Base-by-base conservation (phyloP, 2,113 vertebrate species). In the Chloropsis hardwickii region DNA sequence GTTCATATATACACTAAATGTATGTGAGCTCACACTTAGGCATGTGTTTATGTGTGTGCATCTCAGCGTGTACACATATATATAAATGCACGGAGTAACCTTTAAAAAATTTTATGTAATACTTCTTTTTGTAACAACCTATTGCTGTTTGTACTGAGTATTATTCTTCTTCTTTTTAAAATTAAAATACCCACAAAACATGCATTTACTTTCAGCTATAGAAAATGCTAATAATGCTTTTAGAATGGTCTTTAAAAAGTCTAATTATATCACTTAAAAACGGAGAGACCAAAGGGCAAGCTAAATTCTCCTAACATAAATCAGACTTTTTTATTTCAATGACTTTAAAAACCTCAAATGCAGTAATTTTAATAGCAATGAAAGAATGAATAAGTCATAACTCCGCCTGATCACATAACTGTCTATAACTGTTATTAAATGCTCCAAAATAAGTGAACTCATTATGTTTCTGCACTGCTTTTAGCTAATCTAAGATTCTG, bases 241-340 rank as follows among this genome's bases (percentile, higher is more conserved):
- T 98, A 98, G 98, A 99, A 99, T 98, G 98, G 98, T 98, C 98
- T 99, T 98, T 98, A 98, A 98, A 98, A 99, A 99, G 98, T 98
- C 98, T 99, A 99, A 99, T 99, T 99, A 99, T 98, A 98, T 98
- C 98, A 98, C 98, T 99, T 99, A 98, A 99, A 99, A 99, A 98
- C 15, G 97, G 97, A 98, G 97, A 98, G 98, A 99, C 98, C 98
- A 98, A 99, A 98, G 98, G 98, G 98, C 98, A 98, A 98, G 98
- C 98, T 98, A 98, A 99, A 98, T 98, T 98, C 98, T 98, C 97
- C 98, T 99, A 98, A 99, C 98, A 98, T 99, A 99, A 99, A 99
- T 99, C 98, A 99, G 98, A 98, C 98, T 98, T 98, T 98, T 98
- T 98, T 98, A 98, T 98, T 98, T 97, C 98, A 98, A 98, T 98